Evolutionary conservation across 1,140 invertebrate genomes (phyloP), one percentile per base, ranked within the genome.

Genomic region (Neodiprion virginianus): DNA sequence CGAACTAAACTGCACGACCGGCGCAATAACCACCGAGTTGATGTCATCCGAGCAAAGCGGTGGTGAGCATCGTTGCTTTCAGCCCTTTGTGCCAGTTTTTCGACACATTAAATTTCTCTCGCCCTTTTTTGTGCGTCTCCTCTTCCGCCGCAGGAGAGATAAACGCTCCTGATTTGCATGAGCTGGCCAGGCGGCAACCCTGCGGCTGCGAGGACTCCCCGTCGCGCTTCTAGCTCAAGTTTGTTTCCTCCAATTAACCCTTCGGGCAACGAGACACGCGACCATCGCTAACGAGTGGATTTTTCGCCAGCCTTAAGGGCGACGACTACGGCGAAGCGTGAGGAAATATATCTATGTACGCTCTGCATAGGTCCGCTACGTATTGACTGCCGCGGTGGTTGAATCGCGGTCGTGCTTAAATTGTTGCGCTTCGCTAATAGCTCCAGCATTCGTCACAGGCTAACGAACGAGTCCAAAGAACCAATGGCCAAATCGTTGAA

Each of bases 171-270:
- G 69, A 85, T 85, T 85, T 85, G 81, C 82, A 85, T 85, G 80
- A 73, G 74, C 76, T 67, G 48, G 67, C 65, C 77, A 73, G 65
- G 47, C 72, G 50, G 50, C 53, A 61, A 68, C 21, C 70, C 67
- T 53, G 48, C 53, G 28, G 67, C 65, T 72, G 47, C 47, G 50
- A 53, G n/a, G 69, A 61, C 28, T 17, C 75, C 71, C 73, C 73
- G 72, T 69, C 67, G 48, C 67, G 65, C 71, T 79, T 75, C 77
- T 84, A 17, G 85, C 82, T 84, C 83, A 85, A 85, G 82, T 86
- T 87, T 88, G 87, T 87, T 88, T 88, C 86, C 81, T 86, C 85
- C 87, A 86, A 88, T 86, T 88, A 87, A 87, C 86, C 86, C 85
- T 86, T 87, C 83, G 82, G 82, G 85, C 80, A 76, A 79, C 74